A percentile compares a stretch with the other conserved stretches of the same genome.
phyloP scores from a whole-genome alignment of 64 coral and sea anemone species.

The Montipora foliosa region DNA sequence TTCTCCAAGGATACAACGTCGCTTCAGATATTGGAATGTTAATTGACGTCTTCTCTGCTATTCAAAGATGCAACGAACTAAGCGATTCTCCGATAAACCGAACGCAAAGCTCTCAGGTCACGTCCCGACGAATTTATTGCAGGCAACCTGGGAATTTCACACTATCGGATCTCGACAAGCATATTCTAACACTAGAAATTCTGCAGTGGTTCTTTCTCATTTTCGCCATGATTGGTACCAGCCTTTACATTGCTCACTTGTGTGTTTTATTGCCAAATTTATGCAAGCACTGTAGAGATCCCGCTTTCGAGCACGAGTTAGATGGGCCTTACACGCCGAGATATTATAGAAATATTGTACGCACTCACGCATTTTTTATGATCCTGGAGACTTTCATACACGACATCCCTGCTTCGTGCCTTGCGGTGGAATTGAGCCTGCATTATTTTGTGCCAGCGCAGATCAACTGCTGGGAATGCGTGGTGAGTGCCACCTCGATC shows the following conservation, averaged over 20 bases:
- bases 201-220: constrained; percentile 79
- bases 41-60: constrained; percentile 47
- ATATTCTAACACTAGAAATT: constrained; percentile 66
- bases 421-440: constrained; percentile 64
- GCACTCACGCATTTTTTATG: constrained; percentile 83
- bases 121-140: not conserved
- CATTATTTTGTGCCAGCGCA: constrained; percentile 79
- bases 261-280: constrained; percentile 79
- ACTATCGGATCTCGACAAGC: constrained; percentile 39
- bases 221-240: constrained; percentile 57
- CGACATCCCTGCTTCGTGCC: constrained; percentile 76
- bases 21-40: constrained; percentile 59
- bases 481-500: constrained; percentile 12
- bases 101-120: constrained; percentile 9
- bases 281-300: constrained; percentile 78
- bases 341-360: constrained; percentile 82
- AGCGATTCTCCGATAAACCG: not conserved
- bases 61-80: constrained; percentile 40
- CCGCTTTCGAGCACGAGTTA: constrained; percentile 69
- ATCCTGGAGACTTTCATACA: constrained; percentile 80
- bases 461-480: constrained; percentile 90
- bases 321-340: constrained; percentile 54
- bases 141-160: constrained; percentile 29
- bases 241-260: constrained; percentile 82
- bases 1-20: constrained; percentile 72